Conservation (phyloP, 2,888 invertebrate species). For the Eupithecia dodoneata region DNA sequence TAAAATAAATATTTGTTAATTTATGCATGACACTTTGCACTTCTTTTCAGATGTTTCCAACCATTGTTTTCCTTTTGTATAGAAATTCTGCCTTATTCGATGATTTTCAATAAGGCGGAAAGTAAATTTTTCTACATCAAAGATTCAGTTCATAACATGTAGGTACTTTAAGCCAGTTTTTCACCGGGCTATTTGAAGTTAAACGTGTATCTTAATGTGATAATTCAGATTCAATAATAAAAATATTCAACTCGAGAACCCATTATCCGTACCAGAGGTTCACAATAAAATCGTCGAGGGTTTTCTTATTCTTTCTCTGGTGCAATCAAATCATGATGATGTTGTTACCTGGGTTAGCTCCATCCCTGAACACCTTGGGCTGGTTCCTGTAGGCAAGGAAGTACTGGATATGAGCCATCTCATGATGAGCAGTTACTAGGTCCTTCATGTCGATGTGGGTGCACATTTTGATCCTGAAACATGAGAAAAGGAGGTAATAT, state of each 20-base stretch:
- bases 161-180: too few species aligned
- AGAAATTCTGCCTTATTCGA: neutral
- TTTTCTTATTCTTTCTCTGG: neutral
- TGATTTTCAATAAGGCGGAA: neutral
- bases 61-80: neutral
- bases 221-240: too few species aligned
- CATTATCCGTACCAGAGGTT: too few species aligned
- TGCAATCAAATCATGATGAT: neutral
- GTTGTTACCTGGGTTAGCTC: constrained; percentile 95
- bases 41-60: neutral
- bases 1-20: constrained; percentile 5
- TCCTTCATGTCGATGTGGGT: constrained; percentile 93
- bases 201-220: too few species aligned
- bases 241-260: too few species aligned
- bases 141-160: too few species aligned
- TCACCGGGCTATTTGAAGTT: too few species aligned
- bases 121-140: neutral
- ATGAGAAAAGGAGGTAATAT: neutral
- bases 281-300: neutral
- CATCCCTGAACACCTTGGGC: constrained; percentile 94
- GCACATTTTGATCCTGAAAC: constrained; percentile 93
- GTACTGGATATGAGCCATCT: constrained; percentile 96
- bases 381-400: constrained; percentile 92
- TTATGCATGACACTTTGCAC: neutral
- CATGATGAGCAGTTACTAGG: constrained; percentile 94